These are phyloP conservation scores for Hydrotaea diabolus DNA, from an alignment of 2,888 invertebrate genomes.

Conservation along the genomic window DNA sequence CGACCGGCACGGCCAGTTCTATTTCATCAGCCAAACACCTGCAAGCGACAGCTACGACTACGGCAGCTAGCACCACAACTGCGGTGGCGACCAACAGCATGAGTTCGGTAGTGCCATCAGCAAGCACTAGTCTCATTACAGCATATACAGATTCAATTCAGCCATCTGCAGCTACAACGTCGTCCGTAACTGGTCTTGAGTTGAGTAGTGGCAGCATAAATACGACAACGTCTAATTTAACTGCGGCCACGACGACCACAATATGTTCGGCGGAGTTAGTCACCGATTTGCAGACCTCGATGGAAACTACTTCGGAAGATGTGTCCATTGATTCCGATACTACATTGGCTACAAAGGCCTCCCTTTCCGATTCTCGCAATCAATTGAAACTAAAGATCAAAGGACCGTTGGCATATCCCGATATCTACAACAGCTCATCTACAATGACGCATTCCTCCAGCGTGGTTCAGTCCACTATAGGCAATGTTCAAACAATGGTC, in stretches of 20 bases:
- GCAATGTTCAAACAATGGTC: constrained; percentile 73
- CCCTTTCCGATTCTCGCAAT: constrained; percentile 90
- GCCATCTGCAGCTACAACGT: constrained; percentile 57
- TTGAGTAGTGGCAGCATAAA: constrained; percentile 30
- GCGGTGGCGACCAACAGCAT: constrained; percentile 23
- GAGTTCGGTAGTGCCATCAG: background rate
- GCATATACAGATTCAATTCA: constrained; percentile 45
- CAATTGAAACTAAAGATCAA: constrained; percentile 95
- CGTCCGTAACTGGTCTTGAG: constrained; percentile 30
- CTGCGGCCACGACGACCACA: constrained; percentile 48
- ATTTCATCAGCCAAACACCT: constrained; percentile 54
- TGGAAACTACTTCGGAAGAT: constrained; percentile 81
- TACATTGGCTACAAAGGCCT: constrained; percentile 85
- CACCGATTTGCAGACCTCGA: constrained; percentile 76
- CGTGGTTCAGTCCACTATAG: constrained; percentile 70
- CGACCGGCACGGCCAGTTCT: constrained; percentile 81
- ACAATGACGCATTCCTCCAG: constrained; percentile 67
- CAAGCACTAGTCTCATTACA: constrained; percentile 39
- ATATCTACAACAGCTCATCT: constrained; percentile 83
- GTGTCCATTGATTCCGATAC: constrained; percentile 81
- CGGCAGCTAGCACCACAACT: constrained; percentile 26
- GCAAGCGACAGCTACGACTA: constrained; percentile 29
- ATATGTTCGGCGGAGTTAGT: constrained; percentile 73
- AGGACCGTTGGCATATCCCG: constrained; percentile 90
- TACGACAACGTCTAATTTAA: constrained; percentile 36